These are phyloP conservation scores for Enhydra lutris DNA, from an alignment of 2,113 vertebrate genomes.

Conservation along the genomic window DNA sequence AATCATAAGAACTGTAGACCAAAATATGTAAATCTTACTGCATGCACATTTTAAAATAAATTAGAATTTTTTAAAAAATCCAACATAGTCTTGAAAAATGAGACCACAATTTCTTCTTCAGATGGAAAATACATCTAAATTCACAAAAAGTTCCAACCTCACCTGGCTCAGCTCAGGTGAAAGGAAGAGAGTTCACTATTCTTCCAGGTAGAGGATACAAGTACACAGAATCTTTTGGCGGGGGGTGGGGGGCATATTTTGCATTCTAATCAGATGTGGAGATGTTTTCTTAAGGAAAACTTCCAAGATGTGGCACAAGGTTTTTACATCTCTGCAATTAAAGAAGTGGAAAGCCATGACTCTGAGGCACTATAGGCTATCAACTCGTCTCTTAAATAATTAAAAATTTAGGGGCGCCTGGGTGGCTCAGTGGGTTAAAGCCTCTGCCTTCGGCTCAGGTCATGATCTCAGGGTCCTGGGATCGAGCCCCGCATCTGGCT, in stretches of 20 bases:
- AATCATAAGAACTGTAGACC: not conserved
- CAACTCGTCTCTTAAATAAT: not conserved
- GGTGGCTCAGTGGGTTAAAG: no score
- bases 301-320: not conserved
- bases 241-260: not conserved
- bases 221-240: not conserved
- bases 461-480: no score
- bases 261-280: not conserved
- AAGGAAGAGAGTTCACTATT: not conserved
- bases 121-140: not conserved
- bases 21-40: not conserved
- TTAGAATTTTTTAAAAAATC: not conserved
- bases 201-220: not conserved
- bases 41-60: not conserved
- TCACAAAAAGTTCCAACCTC: not conserved
- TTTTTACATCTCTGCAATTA: not conserved
- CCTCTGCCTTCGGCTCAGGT: no score
- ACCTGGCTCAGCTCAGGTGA: not conserved
- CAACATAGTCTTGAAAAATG: not conserved
- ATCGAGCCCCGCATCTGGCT: no score
- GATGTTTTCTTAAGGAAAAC: not conserved
- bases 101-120: not conserved
- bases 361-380: not conserved
- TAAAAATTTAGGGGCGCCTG: not conserved
- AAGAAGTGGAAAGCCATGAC: not conserved